Base-by-base conservation (phyloP, 2,113 vertebrate species). In the Mystacornis crossleyi region DNA sequence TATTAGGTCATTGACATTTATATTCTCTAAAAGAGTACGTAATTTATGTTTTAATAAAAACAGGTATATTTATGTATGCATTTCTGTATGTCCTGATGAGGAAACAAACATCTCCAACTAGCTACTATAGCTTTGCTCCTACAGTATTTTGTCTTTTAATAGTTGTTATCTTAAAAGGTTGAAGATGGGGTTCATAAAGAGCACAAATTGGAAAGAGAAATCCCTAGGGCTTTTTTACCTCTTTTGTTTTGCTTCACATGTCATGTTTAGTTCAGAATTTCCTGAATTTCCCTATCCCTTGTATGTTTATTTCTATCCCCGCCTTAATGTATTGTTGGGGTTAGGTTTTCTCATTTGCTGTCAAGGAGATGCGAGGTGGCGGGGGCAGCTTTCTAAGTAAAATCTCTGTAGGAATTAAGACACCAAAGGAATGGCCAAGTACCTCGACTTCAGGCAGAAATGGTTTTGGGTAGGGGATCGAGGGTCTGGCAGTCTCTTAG, bases 21-120 rank as follows among this genome's bases (percentile, higher is more conserved):
- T 91, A 92, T 96, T 97, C 74, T 82, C 26, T 92, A 78, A 74
- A 92, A 79, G 33, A 95, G 72, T 86, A 75, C 77, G 67, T 80
- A 95, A 45, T 12, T 33, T 55, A 81, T 29, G 21, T 93, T 80
- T 97, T 94, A 23, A 53, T 92, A 93, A 96, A 91, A 80, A 43
- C 5, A 24, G 36, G 36, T 69, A 57, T n/a, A n/a, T n/a, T 93
- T 25, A 10, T 94, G 75, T 90, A 93, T 57, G 34, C 29, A 79
- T 96, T 97, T 97, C 70, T 94, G 4, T 77, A 53, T 74, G 54
- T 66, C 73, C 57, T 97, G 72, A 91, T 69, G 89, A 82, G 81
- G 75, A 96, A 96, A 93, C 64, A 93, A 66, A 66, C 29, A 75
- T 67, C 72, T 95, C 66, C 95, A 93, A 89, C 80, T 90, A 96